phyloP scores from a whole-genome alignment of 2,888 invertebrate genomes.

The Heliconius hortense region DNA sequence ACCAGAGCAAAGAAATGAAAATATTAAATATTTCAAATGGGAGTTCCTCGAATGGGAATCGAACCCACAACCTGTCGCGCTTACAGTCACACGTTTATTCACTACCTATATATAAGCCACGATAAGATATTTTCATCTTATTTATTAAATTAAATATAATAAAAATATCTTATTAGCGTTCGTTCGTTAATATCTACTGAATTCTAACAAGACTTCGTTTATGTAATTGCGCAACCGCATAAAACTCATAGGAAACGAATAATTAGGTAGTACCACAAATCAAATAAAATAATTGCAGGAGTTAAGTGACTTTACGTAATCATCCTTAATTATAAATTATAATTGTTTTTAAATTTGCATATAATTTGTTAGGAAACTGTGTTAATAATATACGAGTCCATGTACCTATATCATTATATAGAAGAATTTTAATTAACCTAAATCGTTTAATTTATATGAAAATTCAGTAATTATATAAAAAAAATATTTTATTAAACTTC shows the following conservation, averaged over 20 bases:
- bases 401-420: neutral
- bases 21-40: no score
- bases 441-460: neutral
- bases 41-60: no score
- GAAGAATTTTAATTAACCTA: neutral
- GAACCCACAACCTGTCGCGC: no score
- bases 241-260: slow-evolving; percentile 6
- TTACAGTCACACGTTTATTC: no score
- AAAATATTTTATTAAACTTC: neutral
- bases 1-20: no score
- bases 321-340: slow-evolving; percentile 19
- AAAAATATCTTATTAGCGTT: neutral
- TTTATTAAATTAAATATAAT: no score
- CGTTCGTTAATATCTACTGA: neutral
- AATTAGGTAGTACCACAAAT: slow-evolving; percentile 7
- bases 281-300: slow-evolving; percentile 17
- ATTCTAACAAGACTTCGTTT: slow-evolving; percentile 10
- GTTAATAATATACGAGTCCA: slow-evolving; percentile 6
- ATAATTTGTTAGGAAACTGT: slow-evolving; percentile 11
- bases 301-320: slow-evolving; percentile 6
- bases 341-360: slow-evolving; percentile 18
- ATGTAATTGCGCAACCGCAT: slow-evolving; percentile 9
- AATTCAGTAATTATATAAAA: neutral
- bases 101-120: no score
- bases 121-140: no score